phyloP scores from a whole-genome alignment of 1,140 invertebrate species.

The Chironomus tepperi region DNA sequence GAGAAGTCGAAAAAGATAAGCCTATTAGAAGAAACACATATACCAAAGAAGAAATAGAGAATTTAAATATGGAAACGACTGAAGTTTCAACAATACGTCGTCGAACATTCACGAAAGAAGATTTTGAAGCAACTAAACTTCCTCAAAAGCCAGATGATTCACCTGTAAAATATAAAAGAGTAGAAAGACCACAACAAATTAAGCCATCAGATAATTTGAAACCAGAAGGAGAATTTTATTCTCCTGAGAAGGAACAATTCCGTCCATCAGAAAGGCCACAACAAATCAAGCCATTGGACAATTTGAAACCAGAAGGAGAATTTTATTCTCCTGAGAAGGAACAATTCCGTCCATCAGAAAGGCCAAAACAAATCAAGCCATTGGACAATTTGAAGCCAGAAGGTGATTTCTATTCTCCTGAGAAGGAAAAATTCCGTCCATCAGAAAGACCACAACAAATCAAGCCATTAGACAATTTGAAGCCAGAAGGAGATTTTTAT shows the following conservation, averaged over 20 bases:
- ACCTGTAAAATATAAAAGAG: constrained; percentile 45
- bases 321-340: constrained; percentile 31
- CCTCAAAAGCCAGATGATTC: constrained; percentile 43
- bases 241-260: constrained; percentile 37
- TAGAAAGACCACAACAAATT: constrained; percentile 43
- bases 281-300: constrained; percentile 46
- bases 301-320: constrained; percentile 43
- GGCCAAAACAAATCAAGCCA: constrained; percentile 42
- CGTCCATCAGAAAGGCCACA: constrained; percentile 41
- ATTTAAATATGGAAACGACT: constrained; percentile 39
- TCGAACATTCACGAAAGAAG: constrained; percentile 60
- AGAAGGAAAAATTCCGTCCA: constrained; percentile 38
- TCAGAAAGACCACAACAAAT: constrained; percentile 41
- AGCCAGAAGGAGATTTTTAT: constrained; percentile 34
- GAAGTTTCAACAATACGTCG: constrained; percentile 55
- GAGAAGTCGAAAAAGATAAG: constrained; percentile 47
- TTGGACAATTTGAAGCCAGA: constrained; percentile 48
- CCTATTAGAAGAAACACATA: constrained; percentile 70
- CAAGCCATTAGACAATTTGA: constrained; percentile 49
- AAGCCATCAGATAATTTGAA: constrained; percentile 50
- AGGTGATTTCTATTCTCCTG: constrained; percentile 29
- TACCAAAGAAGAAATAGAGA: constrained; percentile 65
- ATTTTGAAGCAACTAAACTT: constrained; percentile 55
- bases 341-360: constrained; percentile 40
- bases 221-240: constrained; percentile 47